phyloP scores from a whole-genome alignment of 1,140 invertebrate species.

The Augochlora pura region DNA sequence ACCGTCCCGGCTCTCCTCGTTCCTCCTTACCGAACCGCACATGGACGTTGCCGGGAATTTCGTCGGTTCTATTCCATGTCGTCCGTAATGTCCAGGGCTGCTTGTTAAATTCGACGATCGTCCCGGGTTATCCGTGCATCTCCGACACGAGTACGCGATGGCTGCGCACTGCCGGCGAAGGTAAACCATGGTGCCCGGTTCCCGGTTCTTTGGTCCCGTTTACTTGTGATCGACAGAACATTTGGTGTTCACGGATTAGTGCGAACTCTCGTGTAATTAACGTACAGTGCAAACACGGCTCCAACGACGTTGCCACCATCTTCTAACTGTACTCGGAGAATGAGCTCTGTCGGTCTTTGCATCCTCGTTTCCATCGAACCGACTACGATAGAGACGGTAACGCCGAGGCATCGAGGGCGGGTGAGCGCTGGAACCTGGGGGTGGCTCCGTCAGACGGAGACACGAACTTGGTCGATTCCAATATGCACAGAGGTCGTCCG shows the following conservation, averaged over 20 bases:
- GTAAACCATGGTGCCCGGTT: background rate
- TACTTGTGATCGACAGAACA: background rate
- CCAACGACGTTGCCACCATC: background rate
- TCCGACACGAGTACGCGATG: background rate
- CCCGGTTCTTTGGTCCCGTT: background rate
- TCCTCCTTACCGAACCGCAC: background rate
- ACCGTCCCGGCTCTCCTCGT: background rate
- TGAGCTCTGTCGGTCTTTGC: no score
- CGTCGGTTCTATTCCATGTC: constrained; percentile 30
- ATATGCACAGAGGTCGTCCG: background rate
- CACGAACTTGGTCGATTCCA: no score
- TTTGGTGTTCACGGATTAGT: background rate
- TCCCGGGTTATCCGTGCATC: constrained; percentile 8
- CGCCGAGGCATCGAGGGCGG: no score
- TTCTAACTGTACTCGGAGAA: no score
- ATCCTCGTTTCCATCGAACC: no score
- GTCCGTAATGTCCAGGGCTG: background rate
- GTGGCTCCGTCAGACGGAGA: no score
- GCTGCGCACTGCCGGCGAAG: background rate
- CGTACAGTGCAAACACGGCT: background rate
- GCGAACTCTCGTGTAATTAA: background rate
- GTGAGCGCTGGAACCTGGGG: no score
- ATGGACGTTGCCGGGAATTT: constrained; percentile 19
- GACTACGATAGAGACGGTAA: no score
- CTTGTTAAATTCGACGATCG: constrained; percentile 28